Evolutionary conservation across 2,888 invertebrate species (phyloP), one percentile per base, ranked within the genome.

Genomic region (Melieria picta): DNA sequence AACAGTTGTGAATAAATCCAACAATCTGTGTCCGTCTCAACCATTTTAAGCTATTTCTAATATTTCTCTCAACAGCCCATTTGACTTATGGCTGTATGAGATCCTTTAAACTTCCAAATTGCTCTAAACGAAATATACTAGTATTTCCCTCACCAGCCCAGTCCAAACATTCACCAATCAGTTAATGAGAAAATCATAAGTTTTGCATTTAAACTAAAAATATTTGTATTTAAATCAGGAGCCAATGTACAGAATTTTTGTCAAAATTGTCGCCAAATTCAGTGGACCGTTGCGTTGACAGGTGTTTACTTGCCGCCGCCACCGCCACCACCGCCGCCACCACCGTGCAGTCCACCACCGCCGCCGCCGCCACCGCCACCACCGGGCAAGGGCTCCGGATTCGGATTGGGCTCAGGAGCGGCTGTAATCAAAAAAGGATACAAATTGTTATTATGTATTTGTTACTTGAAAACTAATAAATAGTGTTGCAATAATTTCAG

Each of bases 261-360:
- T n/a, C 5, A n/a, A 52, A 7, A 1, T n/a, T 5, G 5, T 52
- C 11, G 13, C 50, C 50, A 50, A 50, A 3, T 50, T 50, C 13
- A 57, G 30, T 5, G 4, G 16, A 13, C 9, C 9, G 16, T 4
- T 13, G 57, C 16, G 57, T 7, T 7, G 7, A n/a, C n/a, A 56
- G 16, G 57, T 13, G 13, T 55, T 69, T 69, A 69, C 46, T 57
- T 50, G 11, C 65, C 73, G 1, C 75, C 73, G 10, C 52, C 62
- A 16, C 72, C 72, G 9, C 72, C 73, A 11, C 62, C 68, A 30
- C 72, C 57, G 5, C 70, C 70, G 16, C 52, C 55, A 11, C 56
- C 65, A 9, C 10, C 16, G 42, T 71, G n/a, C 10, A 61, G 56
- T 1, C 73, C 73, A 7, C 56, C 52, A 43, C 69, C 71, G 5